Evolutionary conservation across 2,888 invertebrate species (phyloP).

Genomic region (Orthonychiurus folsomi): DNA sequence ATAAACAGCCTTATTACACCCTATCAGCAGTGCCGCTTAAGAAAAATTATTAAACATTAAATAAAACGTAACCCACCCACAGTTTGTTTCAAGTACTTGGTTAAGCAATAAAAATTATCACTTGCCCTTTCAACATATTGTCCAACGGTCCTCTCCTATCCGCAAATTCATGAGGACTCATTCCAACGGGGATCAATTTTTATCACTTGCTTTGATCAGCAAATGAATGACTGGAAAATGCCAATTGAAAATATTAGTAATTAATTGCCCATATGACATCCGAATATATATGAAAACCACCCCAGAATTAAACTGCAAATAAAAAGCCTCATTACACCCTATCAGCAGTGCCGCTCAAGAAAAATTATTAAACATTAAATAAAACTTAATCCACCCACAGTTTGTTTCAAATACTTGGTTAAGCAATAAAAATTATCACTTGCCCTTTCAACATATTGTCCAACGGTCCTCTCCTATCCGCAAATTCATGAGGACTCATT

Average conservation of each 20-base stretch:
- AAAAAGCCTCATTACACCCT: background rate
- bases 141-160: constrained; percentile 22
- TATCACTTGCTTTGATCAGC: too few species aligned
- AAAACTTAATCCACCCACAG: background rate
- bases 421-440: background rate
- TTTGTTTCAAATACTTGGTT: background rate
- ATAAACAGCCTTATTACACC: background rate
- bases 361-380: background rate
- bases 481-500: constrained; percentile 7
- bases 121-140: constrained; percentile 17
- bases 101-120: background rate
- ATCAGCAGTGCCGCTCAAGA: background rate
- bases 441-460: constrained; percentile 19
- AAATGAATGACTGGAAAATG: too few species aligned
- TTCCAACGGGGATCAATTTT: background rate
- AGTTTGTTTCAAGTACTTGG: background rate
- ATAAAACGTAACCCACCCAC: background rate
- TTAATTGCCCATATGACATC: too few species aligned
- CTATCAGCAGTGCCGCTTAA: background rate
- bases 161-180: constrained; percentile 9
- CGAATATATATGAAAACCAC: background rate
- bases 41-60: background rate
- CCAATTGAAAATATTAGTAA: too few species aligned
- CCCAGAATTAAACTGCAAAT: background rate
- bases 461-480: constrained; percentile 20